Evolutionary conservation across 2,888 invertebrate species (phyloP).

Genomic region (Deladenus siricidicola): DNA sequence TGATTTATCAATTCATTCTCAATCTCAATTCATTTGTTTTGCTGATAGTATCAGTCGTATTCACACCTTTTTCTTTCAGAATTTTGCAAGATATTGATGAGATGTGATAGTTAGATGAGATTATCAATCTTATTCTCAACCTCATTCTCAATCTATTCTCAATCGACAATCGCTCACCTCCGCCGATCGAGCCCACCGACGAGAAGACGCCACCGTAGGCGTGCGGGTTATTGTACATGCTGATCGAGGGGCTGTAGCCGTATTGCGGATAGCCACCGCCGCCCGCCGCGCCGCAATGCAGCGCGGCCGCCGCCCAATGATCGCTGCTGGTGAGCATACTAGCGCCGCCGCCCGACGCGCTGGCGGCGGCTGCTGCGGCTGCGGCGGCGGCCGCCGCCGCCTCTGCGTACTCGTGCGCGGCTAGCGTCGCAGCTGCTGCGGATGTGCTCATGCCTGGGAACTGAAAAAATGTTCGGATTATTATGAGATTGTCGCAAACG

Average conservation of each 20-base stretch:
- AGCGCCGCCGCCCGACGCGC: background rate
- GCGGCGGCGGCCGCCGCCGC: background rate
- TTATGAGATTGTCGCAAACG: too few relatives aligned
- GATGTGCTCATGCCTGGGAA: too few relatives aligned
- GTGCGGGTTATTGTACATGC: constrained; percentile 1
- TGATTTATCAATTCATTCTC: too few relatives aligned
- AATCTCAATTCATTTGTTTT: too few relatives aligned
- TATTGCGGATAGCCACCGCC: background rate
- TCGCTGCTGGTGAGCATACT: background rate
- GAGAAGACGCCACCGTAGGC: constrained; percentile 1
- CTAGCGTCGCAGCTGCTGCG: too few relatives aligned
- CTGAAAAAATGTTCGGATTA: too few relatives aligned
- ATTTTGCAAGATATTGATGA: too few relatives aligned
- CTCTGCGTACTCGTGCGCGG: too few relatives aligned
- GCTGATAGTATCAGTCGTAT: background rate
- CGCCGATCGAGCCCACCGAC: background rate
- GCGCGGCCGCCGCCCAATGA: constrained; percentile 4
- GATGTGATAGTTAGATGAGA: too few relatives aligned
- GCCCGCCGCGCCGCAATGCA: background rate
- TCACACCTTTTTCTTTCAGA: background rate
- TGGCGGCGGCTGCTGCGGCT: background rate
- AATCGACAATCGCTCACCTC: background rate
- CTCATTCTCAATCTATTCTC: background rate
- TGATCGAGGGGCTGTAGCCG: background rate
- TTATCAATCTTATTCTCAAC: too few relatives aligned